Percentiles rank a stretch among this genome's conserved stretches.
phyloP scores from a whole-genome alignment of 1,140 invertebrate species.

The Aphelenchoides fujianensis region DNA sequence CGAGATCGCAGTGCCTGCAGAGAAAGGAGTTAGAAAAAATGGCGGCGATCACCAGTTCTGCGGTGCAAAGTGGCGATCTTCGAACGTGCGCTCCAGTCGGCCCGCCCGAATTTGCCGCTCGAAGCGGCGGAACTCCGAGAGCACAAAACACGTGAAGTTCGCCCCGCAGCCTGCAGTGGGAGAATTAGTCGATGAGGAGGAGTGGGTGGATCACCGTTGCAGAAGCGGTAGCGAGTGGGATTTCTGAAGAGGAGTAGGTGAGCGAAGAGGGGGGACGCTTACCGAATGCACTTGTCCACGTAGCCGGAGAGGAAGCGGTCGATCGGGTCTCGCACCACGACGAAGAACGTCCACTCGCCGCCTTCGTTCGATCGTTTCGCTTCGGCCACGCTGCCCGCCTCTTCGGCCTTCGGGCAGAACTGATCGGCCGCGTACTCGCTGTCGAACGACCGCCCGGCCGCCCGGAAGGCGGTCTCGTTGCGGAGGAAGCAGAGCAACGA shows the following conservation, averaged over 20 bases:
- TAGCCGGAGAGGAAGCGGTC: constrained; percentile 21
- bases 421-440: not conserved
- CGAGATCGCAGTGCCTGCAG: not conserved
- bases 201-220: not conserved
- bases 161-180: not conserved
- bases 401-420: not conserved
- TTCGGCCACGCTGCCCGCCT: not conserved
- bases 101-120: not conserved
- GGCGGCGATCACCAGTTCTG: constrained; percentile 3
- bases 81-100: not conserved
- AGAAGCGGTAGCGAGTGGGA: not conserved
- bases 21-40: not conserved
- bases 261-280: not conserved
- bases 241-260: not conserved
- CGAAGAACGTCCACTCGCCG: constrained; percentile 10
- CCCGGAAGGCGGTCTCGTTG: not conserved
- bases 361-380: not conserved
- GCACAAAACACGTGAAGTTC: constrained; percentile 6
- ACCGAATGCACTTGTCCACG: constrained; percentile 24
- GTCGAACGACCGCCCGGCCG: not conserved
- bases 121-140: not conserved
- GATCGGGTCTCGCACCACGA: constrained; percentile 21
- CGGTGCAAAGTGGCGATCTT: constrained; percentile 9
- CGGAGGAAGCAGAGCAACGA: not conserved
- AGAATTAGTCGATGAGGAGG: not conserved